phyloP scores from a whole-genome alignment of 2,888 invertebrate species.

The Lobophora halterata region DNA sequence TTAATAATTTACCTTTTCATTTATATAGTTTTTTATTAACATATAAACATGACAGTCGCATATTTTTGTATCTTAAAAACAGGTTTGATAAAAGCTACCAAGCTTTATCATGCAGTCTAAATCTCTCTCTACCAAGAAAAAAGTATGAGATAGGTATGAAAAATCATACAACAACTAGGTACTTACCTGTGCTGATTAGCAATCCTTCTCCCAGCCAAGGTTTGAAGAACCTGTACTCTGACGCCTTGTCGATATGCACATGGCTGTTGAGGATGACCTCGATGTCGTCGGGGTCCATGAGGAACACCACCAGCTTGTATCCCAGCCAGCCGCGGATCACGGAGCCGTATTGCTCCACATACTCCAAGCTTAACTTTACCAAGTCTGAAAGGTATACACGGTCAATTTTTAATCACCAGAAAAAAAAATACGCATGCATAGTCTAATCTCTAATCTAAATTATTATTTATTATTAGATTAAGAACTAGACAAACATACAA shows the following conservation, averaged over 20 bases:
- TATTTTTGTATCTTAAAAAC: no score
- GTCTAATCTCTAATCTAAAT: no score
- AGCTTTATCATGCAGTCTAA: no score
- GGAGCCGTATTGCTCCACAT: slow-evolving; percentile 64
- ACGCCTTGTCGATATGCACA: slow-evolving; percentile 87
- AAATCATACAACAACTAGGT: background rate
- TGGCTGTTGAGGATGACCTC: slow-evolving; percentile 88
- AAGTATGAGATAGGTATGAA: background rate
- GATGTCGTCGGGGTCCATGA: slow-evolving; percentile 85
- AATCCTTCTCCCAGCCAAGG: slow-evolving; percentile 91
- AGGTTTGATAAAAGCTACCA: no score
- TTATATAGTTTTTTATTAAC: no score
- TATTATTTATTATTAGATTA: no score
- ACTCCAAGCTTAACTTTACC: slow-evolving; percentile 40
- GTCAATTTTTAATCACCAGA: no score
- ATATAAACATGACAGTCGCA: no score
- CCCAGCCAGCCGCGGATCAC: slow-evolving; percentile 81
- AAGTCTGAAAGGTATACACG: no score
- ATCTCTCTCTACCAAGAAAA: background rate
- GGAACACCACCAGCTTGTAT: slow-evolving; percentile 83
- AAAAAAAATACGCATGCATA: no score
- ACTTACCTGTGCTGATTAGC: slow-evolving; percentile 81
- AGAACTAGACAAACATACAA: no score
- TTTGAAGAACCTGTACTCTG: slow-evolving; percentile 87
- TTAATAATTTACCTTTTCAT: no score